phyloP scores from a whole-genome alignment of 2,113 vertebrate species.

The Melanotaenia duboulayi region DNA sequence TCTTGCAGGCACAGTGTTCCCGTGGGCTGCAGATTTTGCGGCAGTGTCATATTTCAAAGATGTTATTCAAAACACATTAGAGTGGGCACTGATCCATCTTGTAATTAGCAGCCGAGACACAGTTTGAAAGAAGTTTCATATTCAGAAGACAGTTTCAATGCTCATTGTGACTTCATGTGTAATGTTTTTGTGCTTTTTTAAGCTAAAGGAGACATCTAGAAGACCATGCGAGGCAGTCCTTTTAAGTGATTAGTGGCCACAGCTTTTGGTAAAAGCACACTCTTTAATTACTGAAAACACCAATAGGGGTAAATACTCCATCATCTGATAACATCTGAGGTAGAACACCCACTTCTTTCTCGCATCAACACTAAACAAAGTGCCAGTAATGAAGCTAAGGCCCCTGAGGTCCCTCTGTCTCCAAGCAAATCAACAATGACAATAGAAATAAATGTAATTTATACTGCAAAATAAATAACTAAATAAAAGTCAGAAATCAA shows the following conservation, averaged over 20 bases:
- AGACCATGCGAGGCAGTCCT: conserved; percentile 52
- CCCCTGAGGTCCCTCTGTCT: conserved; percentile 54
- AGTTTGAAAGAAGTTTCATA: conserved; percentile 18
- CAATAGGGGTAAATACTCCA: conserved; percentile 69
- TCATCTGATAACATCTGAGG: conserved; percentile 79
- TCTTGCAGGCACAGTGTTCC: conserved; percentile 40
- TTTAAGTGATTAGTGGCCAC: conserved; percentile 72
- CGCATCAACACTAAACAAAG: conserved; percentile 52
- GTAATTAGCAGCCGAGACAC: conserved; percentile 33
- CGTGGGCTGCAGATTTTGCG: conserved; percentile 33
- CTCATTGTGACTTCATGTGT: neutral
- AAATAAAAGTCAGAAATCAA: neutral
- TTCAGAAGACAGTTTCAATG: conserved; percentile 7
- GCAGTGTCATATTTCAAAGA: conserved; percentile 70
- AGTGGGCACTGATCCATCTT: conserved; percentile 30
- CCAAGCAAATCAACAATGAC: conserved; percentile 61
- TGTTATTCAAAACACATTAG: conserved; percentile 37
- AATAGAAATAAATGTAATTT: conserved; percentile 49
- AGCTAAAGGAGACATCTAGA: conserved; percentile 7
- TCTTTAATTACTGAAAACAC: conserved; percentile 80
- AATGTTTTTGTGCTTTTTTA: neutral
- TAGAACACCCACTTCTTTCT: conserved; percentile 26
- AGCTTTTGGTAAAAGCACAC: conserved; percentile 64
- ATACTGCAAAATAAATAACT: conserved; percentile 29
- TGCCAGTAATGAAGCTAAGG: conserved; percentile 51